These are phyloP conservation scores for Abscondita cerata DNA, from an alignment of 2,888 invertebrate genomes.

Conservation along the genomic window DNA sequence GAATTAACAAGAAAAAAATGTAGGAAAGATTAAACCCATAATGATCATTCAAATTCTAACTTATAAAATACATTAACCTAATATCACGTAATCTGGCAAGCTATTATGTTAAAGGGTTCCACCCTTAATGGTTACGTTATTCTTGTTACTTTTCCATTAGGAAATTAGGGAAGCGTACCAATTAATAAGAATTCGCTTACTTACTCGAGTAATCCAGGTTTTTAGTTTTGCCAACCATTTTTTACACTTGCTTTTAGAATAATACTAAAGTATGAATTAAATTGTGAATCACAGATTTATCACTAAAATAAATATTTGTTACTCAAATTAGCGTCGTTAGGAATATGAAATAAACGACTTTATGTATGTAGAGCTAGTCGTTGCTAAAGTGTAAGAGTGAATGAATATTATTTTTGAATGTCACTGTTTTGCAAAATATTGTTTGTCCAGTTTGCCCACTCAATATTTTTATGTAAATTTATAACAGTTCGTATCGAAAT, in stretches of 20 bases:
- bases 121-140: constrained; percentile 17
- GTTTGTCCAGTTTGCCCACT: constrained; percentile 27
- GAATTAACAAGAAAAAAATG: too few species aligned
- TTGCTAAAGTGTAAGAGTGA: too few species aligned
- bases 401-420: background rate
- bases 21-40: too few species aligned
- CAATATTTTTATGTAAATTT: constrained; percentile 13
- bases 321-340: background rate
- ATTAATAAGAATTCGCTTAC: background rate
- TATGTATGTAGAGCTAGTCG: too few species aligned
- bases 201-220: constrained; percentile 30
- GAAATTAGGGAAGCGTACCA: constrained; percentile 12
- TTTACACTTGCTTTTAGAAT: background rate
- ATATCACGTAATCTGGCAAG: too few species aligned
- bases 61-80: too few species aligned
- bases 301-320: constrained; percentile 5
- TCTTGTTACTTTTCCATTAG: constrained; percentile 25
- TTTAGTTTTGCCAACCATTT: constrained; percentile 27
- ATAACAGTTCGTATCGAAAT: too few species aligned
- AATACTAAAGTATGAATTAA: too few species aligned
- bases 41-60: too few species aligned
- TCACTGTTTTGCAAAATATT: constrained; percentile 15
- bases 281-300: constrained; percentile 8
- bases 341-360: too few species aligned
- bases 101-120: background rate